Evolutionary conservation across 2,113 vertebrate genomes (phyloP).

Genomic region (Myotis lucifugus): DNA sequence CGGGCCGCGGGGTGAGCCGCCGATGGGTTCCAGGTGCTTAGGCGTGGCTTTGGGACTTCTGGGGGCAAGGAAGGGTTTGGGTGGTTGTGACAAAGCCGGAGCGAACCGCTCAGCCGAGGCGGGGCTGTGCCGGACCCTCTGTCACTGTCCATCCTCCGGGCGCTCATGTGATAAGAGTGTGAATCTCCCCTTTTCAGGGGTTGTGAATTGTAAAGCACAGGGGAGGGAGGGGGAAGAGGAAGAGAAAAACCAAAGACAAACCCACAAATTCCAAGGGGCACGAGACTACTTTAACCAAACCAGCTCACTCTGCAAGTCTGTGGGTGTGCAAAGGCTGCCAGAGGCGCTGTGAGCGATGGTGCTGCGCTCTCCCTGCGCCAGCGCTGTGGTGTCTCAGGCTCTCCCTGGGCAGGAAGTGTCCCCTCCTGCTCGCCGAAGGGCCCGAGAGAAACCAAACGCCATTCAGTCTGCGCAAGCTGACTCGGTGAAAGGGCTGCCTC

Average conservation of each 20-base stretch:
- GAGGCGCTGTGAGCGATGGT: background rate
- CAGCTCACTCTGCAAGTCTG: background rate
- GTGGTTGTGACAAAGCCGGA: background rate
- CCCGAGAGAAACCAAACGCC: background rate
- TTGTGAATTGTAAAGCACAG: background rate
- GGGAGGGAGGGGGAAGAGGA: background rate
- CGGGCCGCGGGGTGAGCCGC: background rate
- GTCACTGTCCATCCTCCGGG: background rate
- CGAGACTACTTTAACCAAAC: background rate
- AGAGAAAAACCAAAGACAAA: background rate
- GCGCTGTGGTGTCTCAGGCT: background rate
- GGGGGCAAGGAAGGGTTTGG: background rate
- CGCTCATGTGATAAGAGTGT: background rate
- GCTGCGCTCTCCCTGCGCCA: background rate
- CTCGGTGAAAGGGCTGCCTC: background rate
- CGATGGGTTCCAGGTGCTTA: conserved; percentile 26
- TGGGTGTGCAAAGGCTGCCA: background rate
- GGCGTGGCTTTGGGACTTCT: background rate
- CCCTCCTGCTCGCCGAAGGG: background rate
- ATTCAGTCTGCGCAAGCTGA: background rate
- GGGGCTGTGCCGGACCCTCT: background rate
- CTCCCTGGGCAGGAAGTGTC: background rate
- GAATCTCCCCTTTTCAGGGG: background rate
- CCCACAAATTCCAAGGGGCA: background rate
- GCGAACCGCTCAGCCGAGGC: background rate